These are phyloP conservation scores for Chrysopilus asiliformis DNA, from an alignment of 2,888 invertebrate species.

Conservation along the genomic window DNA sequence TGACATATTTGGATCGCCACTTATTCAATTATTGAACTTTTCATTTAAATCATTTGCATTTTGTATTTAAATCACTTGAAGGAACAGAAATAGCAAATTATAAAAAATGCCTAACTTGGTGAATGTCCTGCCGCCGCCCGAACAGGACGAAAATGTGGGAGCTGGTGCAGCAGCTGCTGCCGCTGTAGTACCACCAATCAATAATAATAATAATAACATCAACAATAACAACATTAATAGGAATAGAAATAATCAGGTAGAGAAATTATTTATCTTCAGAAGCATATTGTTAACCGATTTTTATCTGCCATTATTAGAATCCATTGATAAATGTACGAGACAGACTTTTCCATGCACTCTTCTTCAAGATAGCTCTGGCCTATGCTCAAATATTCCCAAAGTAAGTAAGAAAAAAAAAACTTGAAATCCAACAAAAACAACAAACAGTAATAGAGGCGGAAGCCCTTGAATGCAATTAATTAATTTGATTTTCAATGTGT, in stretches of 20 bases:
- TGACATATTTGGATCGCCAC: too few species aligned
- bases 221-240: slow-evolving; percentile 23
- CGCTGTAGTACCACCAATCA: slow-evolving; percentile 6
- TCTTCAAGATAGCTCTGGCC: slow-evolving; percentile 79
- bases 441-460: too few species aligned
- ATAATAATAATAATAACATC: slow-evolving; percentile 7
- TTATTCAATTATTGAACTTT: too few species aligned
- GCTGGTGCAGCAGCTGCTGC: slow-evolving; percentile 14
- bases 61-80: too few species aligned
- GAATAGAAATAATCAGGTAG: slow-evolving; percentile 20
- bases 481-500: too few species aligned
- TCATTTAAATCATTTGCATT: too few species aligned
- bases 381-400: slow-evolving; percentile 86
- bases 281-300: background rate
- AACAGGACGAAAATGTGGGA: too few species aligned
- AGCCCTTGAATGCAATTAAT: too few species aligned
- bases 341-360: slow-evolving; percentile 85
- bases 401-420: slow-evolving; percentile 37
- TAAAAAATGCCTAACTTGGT: too few species aligned
- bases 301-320: slow-evolving; percentile 40
- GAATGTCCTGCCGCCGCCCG: too few species aligned
- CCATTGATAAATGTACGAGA: slow-evolving; percentile 77
- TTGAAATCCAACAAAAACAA: slow-evolving; percentile 3
- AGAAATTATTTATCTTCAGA: background rate
- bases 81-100: too few species aligned